These are phyloP conservation scores for Rhopalosiphum maidis DNA, from an alignment of 1,140 invertebrate genomes.

Conservation along the genomic window DNA sequence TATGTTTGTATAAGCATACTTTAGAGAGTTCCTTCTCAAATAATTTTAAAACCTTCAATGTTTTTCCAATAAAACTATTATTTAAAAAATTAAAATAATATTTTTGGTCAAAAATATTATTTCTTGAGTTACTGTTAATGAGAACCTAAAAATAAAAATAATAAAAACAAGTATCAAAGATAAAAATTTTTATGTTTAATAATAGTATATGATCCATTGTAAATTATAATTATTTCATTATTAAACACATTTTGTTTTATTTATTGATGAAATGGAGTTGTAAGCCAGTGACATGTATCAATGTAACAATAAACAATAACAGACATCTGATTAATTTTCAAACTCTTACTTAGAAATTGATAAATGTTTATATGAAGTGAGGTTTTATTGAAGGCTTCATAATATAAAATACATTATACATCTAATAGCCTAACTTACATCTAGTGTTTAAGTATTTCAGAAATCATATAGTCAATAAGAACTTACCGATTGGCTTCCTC, in stretches of 20 bases:
- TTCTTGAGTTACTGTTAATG: too few species aligned
- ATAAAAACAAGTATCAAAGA: too few species aligned
- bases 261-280: background rate
- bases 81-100: too few species aligned
- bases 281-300: background rate
- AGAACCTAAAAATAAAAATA: too few species aligned
- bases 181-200: background rate
- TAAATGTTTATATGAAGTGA: background rate
- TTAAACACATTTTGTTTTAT: background rate
- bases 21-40: too few species aligned
- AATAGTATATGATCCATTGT: background rate
- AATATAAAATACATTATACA: background rate
- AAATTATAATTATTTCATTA: background rate
- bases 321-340: background rate
- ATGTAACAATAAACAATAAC: background rate
- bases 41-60: too few species aligned
- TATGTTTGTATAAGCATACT: too few species aligned
- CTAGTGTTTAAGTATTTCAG: background rate
- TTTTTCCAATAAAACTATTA: too few species aligned
- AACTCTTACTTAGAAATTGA: background rate
- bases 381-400: background rate
- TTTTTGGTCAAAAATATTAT: too few species aligned
- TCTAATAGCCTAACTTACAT: background rate
- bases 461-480: background rate
- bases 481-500: slow-evolving; percentile 87